Conservation (phyloP, 2,797 vertebrate species). For the Chiloscyllium punctatum region DNA sequence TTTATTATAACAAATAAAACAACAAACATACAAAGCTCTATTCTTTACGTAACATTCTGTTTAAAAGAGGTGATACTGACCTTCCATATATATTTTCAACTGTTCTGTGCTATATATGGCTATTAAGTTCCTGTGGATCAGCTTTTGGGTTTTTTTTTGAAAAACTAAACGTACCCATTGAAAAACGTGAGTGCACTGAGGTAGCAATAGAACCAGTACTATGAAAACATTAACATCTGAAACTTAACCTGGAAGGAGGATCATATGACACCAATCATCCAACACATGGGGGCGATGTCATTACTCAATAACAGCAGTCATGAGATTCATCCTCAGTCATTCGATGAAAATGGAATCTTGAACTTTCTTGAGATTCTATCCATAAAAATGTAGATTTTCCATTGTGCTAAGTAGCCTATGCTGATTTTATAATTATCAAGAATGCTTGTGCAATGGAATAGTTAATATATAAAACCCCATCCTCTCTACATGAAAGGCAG, state of each 20-base stretch:
- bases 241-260: background rate
- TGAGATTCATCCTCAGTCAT: background rate
- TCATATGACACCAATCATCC: background rate
- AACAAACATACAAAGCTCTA: background rate
- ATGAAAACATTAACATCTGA: constrained; percentile 35
- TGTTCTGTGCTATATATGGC: constrained; percentile 21
- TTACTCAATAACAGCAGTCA: constrained; percentile 17
- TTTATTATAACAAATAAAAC: background rate
- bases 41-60: constrained; percentile 3
- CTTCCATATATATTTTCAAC: constrained; percentile 32
- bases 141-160: constrained; percentile 30
- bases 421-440: background rate
- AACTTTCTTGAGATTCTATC: background rate
- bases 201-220: constrained; percentile 17
- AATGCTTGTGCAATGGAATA: background rate
- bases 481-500: background rate
- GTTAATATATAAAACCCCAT: background rate
- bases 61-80: constrained; percentile 27
- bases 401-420: background rate
- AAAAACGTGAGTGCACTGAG: constrained; percentile 13
- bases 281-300: background rate
- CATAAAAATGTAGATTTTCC: background rate
- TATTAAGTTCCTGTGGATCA: constrained; percentile 29
- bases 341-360: background rate
- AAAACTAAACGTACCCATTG: constrained; percentile 28